phyloP scores from a whole-genome alignment of 2,113 vertebrate species.

The Lophura nycthemera region DNA sequence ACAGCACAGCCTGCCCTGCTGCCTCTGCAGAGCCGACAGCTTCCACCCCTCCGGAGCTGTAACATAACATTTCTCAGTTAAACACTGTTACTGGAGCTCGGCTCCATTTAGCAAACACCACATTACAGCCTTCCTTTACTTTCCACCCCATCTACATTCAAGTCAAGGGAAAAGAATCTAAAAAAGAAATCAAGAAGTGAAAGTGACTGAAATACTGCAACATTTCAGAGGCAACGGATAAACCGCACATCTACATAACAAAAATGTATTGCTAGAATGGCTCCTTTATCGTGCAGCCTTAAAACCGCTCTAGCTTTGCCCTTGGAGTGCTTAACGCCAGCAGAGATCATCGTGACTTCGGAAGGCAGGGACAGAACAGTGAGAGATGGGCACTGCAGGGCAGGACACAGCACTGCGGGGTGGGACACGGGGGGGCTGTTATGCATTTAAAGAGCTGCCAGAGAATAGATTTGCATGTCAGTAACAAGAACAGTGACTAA shows the following conservation, averaged over 20 bases:
- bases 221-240: background rate
- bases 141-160: background rate
- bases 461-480: background rate
- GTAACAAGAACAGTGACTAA: background rate
- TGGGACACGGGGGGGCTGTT: background rate
- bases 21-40: no score
- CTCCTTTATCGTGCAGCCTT: background rate
- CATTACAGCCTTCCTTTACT: background rate
- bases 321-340: background rate
- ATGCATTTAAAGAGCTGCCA: background rate
- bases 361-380: no score
- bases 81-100: background rate
- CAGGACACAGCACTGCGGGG: no score
- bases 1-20: no score
- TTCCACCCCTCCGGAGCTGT: no score
- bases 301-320: accelerated
- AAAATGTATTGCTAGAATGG: background rate
- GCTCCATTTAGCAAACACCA: background rate
- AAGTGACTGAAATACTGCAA: background rate
- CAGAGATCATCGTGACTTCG: background rate
- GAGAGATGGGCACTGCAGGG: no score
- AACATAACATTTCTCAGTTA: background rate
- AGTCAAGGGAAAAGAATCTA: background rate
- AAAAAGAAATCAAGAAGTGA: background rate
- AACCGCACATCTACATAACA: background rate